A percentile compares a stretch with the other conserved stretches of the same genome.
Conservation (phyloP, 2,113 vertebrate genomes). For the Phodopus roborovskii region DNA sequence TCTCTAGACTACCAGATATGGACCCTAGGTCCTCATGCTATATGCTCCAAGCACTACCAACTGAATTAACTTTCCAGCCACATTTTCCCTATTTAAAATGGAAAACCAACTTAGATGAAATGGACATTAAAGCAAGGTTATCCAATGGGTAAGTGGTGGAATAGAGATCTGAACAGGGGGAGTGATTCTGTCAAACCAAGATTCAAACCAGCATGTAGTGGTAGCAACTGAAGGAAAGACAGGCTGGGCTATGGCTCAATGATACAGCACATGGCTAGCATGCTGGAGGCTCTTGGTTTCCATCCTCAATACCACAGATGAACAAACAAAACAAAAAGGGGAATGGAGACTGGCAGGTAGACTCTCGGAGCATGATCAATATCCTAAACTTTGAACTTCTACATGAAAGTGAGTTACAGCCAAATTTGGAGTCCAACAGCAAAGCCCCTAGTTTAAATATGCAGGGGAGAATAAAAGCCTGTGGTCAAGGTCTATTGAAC, state of each 20-base stretch:
- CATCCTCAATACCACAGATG: neutral
- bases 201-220: neutral
- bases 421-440: neutral
- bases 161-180: neutral
- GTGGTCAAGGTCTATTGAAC: neutral
- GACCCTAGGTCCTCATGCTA: neutral
- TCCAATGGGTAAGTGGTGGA: neutral
- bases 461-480: neutral
- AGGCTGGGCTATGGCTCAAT: neutral
- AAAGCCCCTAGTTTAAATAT: neutral
- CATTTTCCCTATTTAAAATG: neutral
- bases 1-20: neutral
- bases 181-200: neutral
- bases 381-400: neutral
- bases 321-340: neutral
- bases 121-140: neutral
- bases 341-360: too few species aligned
- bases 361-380: fast-evolving
- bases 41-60: neutral
- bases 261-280: neutral
- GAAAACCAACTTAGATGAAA: neutral
- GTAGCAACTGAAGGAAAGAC: neutral
- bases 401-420: neutral
- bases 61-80: neutral
- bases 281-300: neutral